A percentile compares a stretch with the other conserved stretches of the same genome.
Conservation (phyloP, 2,888 invertebrate species). For the Caenorhabditis uteleia region DNA sequence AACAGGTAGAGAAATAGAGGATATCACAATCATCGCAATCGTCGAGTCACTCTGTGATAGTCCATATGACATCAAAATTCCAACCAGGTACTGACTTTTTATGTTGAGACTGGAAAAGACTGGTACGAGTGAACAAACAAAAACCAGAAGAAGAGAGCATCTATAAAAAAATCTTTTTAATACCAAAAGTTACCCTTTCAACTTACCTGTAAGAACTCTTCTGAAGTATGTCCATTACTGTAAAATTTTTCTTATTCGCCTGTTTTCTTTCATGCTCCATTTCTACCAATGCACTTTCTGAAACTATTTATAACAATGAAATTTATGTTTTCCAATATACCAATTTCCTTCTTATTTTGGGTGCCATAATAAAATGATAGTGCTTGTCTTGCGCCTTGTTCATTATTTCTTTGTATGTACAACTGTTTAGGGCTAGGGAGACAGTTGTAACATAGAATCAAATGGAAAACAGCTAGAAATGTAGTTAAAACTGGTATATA, state of each 20-base stretch:
- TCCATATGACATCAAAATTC: slow-evolving; percentile 56
- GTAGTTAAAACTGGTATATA: slow-evolving; percentile 40
- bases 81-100: slow-evolving; percentile 60
- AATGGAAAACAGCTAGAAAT: slow-evolving; percentile 49
- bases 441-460: slow-evolving; percentile 47
- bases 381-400: slow-evolving; percentile 42
- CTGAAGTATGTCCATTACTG: slow-evolving; percentile 30
- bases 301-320: too few relatives aligned
- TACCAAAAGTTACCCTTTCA: neutral
- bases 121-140: slow-evolving; percentile 57
- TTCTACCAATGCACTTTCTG: slow-evolving; percentile 22
- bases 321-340: too few relatives aligned
- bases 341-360: slow-evolving; percentile 39
- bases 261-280: slow-evolving; percentile 37
- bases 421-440: slow-evolving; percentile 66
- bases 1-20: slow-evolving; percentile 52
- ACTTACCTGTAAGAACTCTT: slow-evolving; percentile 32
- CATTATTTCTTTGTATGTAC: slow-evolving; percentile 54
- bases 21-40: slow-evolving; percentile 50
- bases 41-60: slow-evolving; percentile 54
- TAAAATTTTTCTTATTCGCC: slow-evolving; percentile 13
- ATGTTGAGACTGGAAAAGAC: slow-evolving; percentile 62
- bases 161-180: slow-evolving; percentile 29
- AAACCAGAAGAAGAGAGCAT: slow-evolving; percentile 54
- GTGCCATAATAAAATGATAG: slow-evolving; percentile 60